Evolutionary conservation across 2,113 vertebrate species (phyloP).

Genomic region (Tonatia bakeri): DNA sequence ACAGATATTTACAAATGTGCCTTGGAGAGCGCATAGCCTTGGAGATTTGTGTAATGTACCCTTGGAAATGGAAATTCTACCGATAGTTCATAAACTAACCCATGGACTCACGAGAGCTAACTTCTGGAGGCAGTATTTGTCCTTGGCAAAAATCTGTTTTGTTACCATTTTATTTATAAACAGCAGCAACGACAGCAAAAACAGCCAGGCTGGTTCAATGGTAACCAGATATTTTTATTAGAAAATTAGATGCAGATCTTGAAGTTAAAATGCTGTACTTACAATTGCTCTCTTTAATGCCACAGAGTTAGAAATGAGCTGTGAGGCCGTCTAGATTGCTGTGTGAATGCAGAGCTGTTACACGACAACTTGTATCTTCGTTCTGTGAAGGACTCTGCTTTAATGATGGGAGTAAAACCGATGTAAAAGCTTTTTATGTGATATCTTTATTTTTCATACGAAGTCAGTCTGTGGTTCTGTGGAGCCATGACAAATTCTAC

Average conservation of each 20-base stretch:
- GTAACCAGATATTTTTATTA: constrained; percentile 23
- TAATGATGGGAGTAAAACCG: not conserved
- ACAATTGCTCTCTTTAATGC: not conserved
- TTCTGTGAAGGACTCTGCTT: not conserved
- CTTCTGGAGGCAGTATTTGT: constrained; percentile 72
- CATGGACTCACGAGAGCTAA: constrained; percentile 50
- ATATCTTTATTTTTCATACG: not conserved
- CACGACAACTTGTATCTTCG: not conserved
- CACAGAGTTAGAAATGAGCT: constrained; percentile 20
- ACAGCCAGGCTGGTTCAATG: constrained; percentile 38
- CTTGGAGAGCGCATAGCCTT: constrained; percentile 80
- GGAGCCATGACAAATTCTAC: not conserved
- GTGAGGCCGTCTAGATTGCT: not conserved
- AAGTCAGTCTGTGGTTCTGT: not conserved
- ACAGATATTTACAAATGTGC: constrained; percentile 74
- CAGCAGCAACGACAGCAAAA: not conserved
- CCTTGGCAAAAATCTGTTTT: constrained; percentile 75
- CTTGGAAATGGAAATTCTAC: constrained; percentile 79
- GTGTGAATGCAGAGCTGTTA: not conserved
- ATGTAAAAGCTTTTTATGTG: not conserved
- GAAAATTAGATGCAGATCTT: constrained; percentile 39
- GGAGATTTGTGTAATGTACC: constrained; percentile 77
- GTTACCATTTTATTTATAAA: constrained; percentile 71
- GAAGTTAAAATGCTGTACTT: not conserved
- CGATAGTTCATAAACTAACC: constrained; percentile 72